Conservation (phyloP, 2,797 vertebrate genomes). For the Alosa sapidissima region DNA sequence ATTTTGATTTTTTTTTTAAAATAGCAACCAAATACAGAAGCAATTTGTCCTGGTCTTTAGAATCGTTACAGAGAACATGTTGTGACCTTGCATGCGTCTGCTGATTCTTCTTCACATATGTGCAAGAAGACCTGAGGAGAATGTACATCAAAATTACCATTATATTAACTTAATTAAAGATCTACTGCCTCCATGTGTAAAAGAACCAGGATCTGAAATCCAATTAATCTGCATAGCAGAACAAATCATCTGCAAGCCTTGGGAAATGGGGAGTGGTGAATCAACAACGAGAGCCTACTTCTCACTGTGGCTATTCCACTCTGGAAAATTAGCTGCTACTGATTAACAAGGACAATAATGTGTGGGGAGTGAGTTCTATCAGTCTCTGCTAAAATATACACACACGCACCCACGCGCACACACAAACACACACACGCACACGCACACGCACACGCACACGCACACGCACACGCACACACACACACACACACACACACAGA, state of each 20-base stretch:
- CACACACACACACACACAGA: no score
- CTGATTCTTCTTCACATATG: background rate
- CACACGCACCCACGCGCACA: no score
- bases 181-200: constrained; percentile 28
- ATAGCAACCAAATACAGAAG: background rate
- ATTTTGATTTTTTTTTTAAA: background rate
- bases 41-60: background rate
- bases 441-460: background rate
- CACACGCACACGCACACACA: no score
- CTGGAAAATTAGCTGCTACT: constrained; percentile 34
- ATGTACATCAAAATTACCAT: constrained; percentile 36
- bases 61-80: no score
- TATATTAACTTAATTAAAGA: constrained; percentile 38
- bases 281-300: constrained; percentile 45
- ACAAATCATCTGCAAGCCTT: constrained; percentile 24
- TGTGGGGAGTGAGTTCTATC: background rate
- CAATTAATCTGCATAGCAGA: constrained; percentile 33
- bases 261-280: constrained; percentile 38
- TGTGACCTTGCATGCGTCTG: background rate
- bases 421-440: no score
- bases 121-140: background rate
- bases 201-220: constrained; percentile 39
- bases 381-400: background rate
- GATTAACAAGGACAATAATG: constrained; percentile 31
- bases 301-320: constrained; percentile 33